Conservation (phyloP, 1,140 invertebrate species). For the Geopemphigus sp. region DNA sequence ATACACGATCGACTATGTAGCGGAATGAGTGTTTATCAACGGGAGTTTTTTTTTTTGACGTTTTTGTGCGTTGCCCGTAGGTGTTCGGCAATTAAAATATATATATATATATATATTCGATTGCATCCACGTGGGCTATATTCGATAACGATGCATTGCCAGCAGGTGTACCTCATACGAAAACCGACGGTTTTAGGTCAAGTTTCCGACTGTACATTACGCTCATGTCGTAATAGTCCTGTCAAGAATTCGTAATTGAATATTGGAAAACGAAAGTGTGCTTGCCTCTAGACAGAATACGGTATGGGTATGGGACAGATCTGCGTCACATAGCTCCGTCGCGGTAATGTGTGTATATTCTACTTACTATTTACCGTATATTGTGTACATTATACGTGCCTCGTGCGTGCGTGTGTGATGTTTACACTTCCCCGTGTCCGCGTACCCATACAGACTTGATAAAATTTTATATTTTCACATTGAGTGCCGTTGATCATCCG, state of each 20-base stretch:
- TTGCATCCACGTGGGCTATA: neutral
- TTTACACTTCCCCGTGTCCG: no score
- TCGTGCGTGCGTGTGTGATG: no score
- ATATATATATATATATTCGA: no score
- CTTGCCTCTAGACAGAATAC: neutral
- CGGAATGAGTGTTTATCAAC: no score
- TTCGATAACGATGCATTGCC: conserved; percentile 17
- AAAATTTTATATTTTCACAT: no score
- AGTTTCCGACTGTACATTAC: conserved; percentile 21
- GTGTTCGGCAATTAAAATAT: conserved; percentile 23
- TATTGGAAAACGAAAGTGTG: conserved; percentile 48
- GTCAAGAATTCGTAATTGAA: conserved; percentile 44
- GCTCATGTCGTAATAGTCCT: conserved; percentile 46
- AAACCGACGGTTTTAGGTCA: conserved; percentile 45
- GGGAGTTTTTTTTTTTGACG: neutral
- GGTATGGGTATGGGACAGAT: neutral
- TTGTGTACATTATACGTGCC: no score
- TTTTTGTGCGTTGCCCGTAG: neutral
- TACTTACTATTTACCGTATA: no score
- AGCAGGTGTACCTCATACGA: conserved; percentile 12
- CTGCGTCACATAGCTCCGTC: neutral
- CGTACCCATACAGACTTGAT: no score
- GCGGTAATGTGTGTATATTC: neutral
- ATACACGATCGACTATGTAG: no score
- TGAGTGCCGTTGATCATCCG: no score